phyloP scores from a whole-genome alignment of 2,888 invertebrate genomes.

The Drosophila demipolita region DNA sequence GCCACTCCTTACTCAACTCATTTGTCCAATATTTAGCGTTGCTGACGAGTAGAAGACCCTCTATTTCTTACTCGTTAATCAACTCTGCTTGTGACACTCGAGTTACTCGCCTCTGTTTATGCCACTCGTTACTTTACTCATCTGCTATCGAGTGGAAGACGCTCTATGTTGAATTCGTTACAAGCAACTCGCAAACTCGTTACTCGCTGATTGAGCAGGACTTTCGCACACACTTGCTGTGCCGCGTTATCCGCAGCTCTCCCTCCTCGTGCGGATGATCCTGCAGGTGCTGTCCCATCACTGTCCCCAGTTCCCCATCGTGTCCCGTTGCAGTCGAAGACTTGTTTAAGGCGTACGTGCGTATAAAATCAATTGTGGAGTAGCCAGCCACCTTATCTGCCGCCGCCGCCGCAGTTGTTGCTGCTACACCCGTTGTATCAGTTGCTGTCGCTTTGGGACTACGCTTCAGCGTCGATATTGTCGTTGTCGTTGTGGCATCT shows the following conservation, averaged over 20 bases:
- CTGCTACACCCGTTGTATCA: not conserved
- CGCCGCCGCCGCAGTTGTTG: not conserved
- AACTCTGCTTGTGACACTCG: not conserved
- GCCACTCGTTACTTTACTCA: not conserved
- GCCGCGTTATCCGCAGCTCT: conserved; percentile 92
- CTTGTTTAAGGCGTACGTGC: conserved; percentile 94
- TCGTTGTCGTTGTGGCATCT: conserved; percentile 9
- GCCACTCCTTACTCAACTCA: no score
- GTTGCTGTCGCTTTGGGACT: not conserved
- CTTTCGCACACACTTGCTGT: conserved; percentile 90
- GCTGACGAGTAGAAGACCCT: not conserved
- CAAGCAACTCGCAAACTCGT: conserved; percentile 41
- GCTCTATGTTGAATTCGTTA: no score
- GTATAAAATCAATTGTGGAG: conserved; percentile 94
- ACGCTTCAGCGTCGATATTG: conserved; percentile 16
- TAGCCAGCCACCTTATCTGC: conserved; percentile 60
- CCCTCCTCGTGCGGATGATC: conserved; percentile 89
- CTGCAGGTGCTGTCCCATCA: conserved; percentile 85
- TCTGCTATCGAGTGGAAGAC: not conserved
- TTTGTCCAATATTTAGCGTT: not conserved
- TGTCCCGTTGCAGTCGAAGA: conserved; percentile 85
- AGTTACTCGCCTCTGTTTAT: not conserved
- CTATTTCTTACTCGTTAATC: not conserved
- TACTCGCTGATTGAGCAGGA: conserved; percentile 88
- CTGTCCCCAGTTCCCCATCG: conserved; percentile 29